Percentiles rank a stretch among this genome's conserved stretches.
These are phyloP conservation scores for Cirrhinus molitorella DNA, from an alignment of 2,797 vertebrate genomes.

Conservation along the genomic window DNA sequence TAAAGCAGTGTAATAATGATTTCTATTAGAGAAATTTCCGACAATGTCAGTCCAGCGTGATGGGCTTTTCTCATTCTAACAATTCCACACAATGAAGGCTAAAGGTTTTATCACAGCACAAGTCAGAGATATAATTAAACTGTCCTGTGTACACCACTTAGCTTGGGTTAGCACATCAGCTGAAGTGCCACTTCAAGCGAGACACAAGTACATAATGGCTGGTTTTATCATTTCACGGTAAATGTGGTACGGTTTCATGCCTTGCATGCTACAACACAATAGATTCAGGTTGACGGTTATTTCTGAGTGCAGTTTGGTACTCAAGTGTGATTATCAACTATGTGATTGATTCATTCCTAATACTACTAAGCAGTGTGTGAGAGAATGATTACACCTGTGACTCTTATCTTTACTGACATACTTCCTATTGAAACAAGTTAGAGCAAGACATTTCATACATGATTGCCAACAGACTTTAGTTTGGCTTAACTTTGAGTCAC, in stretches of 20 bases:
- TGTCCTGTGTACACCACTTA: conserved; percentile 22
- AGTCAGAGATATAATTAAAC: conserved; percentile 43
- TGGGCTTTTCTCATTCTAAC: conserved; percentile 6
- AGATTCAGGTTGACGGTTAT: neutral
- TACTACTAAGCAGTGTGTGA: neutral
- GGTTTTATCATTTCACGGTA: conserved; percentile 31
- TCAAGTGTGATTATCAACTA: neutral
- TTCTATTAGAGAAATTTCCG: conserved; percentile 21
- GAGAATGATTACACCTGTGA: neutral
- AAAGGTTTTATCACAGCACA: conserved; percentile 48
- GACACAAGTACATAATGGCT: conserved; percentile 41
- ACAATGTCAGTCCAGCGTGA: conserved; percentile 7
- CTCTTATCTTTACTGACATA: neutral
- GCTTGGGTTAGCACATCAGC: conserved; percentile 15
- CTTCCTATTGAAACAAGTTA: neutral
- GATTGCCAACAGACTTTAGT: too few species aligned
- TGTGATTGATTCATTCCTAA: neutral
- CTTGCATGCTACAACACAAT: neutral
- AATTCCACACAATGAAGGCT: conserved; percentile 4
- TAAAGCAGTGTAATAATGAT: conserved; percentile 16
- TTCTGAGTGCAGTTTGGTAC: neutral
- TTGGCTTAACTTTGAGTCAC: too few species aligned
- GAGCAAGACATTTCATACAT: neutral
- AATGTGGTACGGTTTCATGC: conserved; percentile 35
- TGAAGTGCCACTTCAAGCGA: conserved; percentile 26